phyloP scores from a whole-genome alignment of 1,140 invertebrate genomes.

The Leptinotarsa undecemlineata region DNA sequence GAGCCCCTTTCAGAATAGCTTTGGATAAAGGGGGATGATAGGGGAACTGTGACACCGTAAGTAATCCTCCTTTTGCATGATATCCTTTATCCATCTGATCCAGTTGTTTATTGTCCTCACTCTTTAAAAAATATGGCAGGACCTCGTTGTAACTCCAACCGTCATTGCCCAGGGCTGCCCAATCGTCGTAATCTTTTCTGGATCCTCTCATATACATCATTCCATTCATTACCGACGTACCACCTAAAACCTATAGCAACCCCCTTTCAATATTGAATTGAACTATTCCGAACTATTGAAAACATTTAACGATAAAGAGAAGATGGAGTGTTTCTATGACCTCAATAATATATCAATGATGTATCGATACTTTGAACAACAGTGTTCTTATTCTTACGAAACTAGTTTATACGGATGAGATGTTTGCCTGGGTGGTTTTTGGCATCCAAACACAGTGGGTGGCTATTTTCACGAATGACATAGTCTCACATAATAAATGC shows the following conservation, averaged over 20 bases:
- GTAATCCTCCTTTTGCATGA: conserved; percentile 75
- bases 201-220: conserved; percentile 97
- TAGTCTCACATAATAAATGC: too few species aligned
- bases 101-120: conserved; percentile 80
- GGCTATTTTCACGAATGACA: too few species aligned
- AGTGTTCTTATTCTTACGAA: too few species aligned
- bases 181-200: conserved; percentile 86
- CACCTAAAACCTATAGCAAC: conserved; percentile 71
- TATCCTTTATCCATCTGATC: conserved; percentile 75
- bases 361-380: not conserved
- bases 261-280: too few species aligned
- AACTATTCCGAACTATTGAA: not conserved
- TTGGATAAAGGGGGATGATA: conserved; percentile 84
- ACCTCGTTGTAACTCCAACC: conserved; percentile 92
- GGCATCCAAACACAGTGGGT: too few species aligned
- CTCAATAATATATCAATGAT: not conserved
- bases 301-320: too few species aligned
- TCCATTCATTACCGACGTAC: conserved; percentile 92
- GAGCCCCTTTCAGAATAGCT: conserved; percentile 81
- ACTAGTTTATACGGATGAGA: too few species aligned
- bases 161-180: conserved; percentile 82
- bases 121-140: conserved; percentile 85
- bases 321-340: too few species aligned
- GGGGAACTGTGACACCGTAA: conserved; percentile 81
- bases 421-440: too few species aligned